Percentiles rank a stretch among this genome's conserved stretches.
Evolutionary conservation across 2,797 vertebrate species (phyloP).

Genomic region (Mallotus villosus): DNA sequence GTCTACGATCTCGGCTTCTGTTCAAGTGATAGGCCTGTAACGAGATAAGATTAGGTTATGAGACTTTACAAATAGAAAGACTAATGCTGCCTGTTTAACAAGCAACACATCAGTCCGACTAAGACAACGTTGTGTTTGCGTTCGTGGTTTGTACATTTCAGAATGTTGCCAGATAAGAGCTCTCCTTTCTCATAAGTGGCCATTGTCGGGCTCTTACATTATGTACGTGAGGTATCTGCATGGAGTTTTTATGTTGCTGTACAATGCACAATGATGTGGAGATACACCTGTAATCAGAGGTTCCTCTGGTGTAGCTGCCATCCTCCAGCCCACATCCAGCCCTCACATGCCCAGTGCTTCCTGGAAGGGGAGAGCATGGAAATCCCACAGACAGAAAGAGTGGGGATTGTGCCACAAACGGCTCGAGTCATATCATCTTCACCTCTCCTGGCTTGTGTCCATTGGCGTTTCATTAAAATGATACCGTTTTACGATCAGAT

Average conservation of each 20-base stretch:
- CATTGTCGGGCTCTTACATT: slow-evolving; percentile 50
- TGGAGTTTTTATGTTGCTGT: slow-evolving; percentile 46
- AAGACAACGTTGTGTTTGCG: too few relatives aligned
- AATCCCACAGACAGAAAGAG: slow-evolving; percentile 60
- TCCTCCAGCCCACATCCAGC: slow-evolving; percentile 62
- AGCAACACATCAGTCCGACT: too few relatives aligned
- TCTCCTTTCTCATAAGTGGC: slow-evolving; percentile 41
- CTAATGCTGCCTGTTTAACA: too few relatives aligned
- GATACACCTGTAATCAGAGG: slow-evolving; percentile 62
- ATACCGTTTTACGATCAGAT: slow-evolving; percentile 63
- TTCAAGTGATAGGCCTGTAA: too few relatives aligned
- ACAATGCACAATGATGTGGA: slow-evolving; percentile 66
- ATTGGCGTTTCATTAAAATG: slow-evolving; percentile 67
- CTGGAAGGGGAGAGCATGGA: slow-evolving; percentile 59
- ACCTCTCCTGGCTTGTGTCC: slow-evolving; percentile 58
- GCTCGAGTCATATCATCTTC: slow-evolving; percentile 62
- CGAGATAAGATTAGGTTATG: too few relatives aligned
- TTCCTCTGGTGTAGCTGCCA: slow-evolving; percentile 41
- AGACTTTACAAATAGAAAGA: too few relatives aligned
- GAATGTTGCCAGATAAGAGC: too few relatives aligned
- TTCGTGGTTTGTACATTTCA: too few relatives aligned
- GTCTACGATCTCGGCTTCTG: too few relatives aligned
- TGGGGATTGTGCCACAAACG: slow-evolving; percentile 59
- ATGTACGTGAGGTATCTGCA: slow-evolving; percentile 26
- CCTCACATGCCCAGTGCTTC: slow-evolving; percentile 64